A percentile compares a stretch with the other conserved stretches of the same genome.
Evolutionary conservation across 2,113 vertebrate species (phyloP).

Genomic region (Gopherus evgoodei): DNA sequence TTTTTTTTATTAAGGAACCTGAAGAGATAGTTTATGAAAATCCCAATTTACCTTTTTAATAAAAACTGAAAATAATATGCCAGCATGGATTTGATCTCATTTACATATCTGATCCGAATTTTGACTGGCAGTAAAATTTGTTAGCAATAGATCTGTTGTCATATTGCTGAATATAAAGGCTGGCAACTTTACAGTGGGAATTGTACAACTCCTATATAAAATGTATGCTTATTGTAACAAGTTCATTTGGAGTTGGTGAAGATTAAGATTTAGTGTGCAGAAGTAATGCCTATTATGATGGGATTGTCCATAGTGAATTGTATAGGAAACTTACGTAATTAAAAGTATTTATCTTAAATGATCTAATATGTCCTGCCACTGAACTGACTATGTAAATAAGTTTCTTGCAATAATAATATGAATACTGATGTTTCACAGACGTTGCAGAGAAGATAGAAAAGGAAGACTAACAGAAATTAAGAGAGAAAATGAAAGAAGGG

Average conservation of each 20-base stretch:
- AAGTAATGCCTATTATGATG: constrained; percentile 47
- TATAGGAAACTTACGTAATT: constrained; percentile 61
- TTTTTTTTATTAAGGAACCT: constrained; percentile 46
- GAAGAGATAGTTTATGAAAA: constrained; percentile 19
- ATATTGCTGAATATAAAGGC: constrained; percentile 43
- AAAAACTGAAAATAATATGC: constrained; percentile 43
- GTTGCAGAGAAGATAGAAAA: not conserved
- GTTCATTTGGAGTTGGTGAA: constrained; percentile 32
- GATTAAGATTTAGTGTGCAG: constrained; percentile 50
- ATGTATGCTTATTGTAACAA: constrained; percentile 9
- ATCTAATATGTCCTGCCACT: constrained; percentile 40
- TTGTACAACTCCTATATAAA: not conserved
- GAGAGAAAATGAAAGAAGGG: not conserved
- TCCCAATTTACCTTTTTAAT: constrained; percentile 55
- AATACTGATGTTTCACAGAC: not conserved
- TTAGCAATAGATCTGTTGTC: constrained; percentile 30
- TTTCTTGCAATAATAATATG: constrained; percentile 46
- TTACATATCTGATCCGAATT: constrained; percentile 41
- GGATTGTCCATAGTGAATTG: constrained; percentile 32
- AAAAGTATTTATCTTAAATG: constrained; percentile 64
- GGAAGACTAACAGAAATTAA: not conserved
- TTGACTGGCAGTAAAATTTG: constrained; percentile 26
- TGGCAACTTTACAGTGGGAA: constrained; percentile 40
- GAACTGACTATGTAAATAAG: constrained; percentile 10
- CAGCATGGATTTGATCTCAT: constrained; percentile 45